Conservation (phyloP, 2,797 vertebrate species). For the Gallirallus australis region DNA sequence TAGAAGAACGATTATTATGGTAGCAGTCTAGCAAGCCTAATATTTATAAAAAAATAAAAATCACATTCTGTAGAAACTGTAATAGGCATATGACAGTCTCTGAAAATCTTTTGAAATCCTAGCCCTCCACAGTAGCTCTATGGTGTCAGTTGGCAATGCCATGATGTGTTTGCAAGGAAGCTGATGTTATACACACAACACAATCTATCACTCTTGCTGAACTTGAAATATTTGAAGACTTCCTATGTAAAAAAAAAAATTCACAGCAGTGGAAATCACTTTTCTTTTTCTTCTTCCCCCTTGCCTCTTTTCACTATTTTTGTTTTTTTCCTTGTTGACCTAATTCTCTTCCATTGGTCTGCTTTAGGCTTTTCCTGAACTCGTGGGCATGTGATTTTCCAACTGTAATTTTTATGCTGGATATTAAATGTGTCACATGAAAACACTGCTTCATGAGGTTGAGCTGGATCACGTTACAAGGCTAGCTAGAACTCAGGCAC, state of each 20-base stretch:
- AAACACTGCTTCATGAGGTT: background rate
- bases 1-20: background rate
- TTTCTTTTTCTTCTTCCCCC: background rate
- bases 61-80: background rate
- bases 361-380: background rate
- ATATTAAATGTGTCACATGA: background rate
- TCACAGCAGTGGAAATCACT: background rate
- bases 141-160: background rate
- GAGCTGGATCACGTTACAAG: background rate
- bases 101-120: background rate
- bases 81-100: background rate
- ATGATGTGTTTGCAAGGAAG: background rate
- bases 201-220: background rate
- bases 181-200: background rate
- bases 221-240: background rate
- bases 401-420: conserved; percentile 6
- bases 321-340: conserved; percentile 4
- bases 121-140: background rate
- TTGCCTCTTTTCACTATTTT: background rate
- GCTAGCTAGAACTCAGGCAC: background rate
- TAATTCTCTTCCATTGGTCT: background rate
- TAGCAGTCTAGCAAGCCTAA: background rate
- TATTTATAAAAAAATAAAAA: background rate
- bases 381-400: background rate
- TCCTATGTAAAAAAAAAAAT: background rate